Percentiles rank a stretch among this genome's conserved stretches.
These are phyloP conservation scores for Xylocopa sonorina DNA, from an alignment of 1,140 invertebrate species.

Conservation along the genomic window DNA sequence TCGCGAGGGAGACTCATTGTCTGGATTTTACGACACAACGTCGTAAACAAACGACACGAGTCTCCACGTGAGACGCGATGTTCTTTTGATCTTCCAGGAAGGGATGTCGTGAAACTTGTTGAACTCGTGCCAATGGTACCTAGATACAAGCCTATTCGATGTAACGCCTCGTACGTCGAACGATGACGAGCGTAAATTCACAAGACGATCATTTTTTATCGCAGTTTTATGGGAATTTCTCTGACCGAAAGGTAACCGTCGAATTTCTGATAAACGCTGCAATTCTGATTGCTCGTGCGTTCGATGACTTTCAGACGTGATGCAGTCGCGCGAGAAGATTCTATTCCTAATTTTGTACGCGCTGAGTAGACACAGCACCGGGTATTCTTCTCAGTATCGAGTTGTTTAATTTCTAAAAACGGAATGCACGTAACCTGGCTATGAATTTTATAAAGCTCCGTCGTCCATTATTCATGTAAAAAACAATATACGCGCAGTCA, in stretches of 20 bases:
- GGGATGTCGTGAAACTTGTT: conserved; percentile 20
- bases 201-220: not conserved
- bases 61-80: conserved; percentile 24
- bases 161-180: not conserved
- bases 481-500: not conserved
- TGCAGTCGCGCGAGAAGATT: too few relatives aligned
- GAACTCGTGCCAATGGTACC: conserved; percentile 14
- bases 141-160: not conserved
- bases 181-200: not conserved
- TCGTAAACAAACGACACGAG: conserved; percentile 39
- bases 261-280: too few relatives aligned
- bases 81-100: conserved; percentile 3
- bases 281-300: too few relatives aligned
- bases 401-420: too few relatives aligned
- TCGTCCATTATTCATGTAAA: not conserved
- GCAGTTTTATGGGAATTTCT: too few relatives aligned
- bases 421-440: not conserved
- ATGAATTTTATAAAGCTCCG: not conserved
- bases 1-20: conserved; percentile 42
- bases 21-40: conserved; percentile 49
- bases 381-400: too few relatives aligned
- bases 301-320: too few relatives aligned
- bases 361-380: too few relatives aligned
- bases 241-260: too few relatives aligned
- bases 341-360: too few relatives aligned